A percentile compares a stretch with the other conserved stretches of the same genome.
These are phyloP conservation scores for Cherax destructor DNA, from an alignment of 1,140 invertebrate genomes.

Conservation along the genomic window DNA sequence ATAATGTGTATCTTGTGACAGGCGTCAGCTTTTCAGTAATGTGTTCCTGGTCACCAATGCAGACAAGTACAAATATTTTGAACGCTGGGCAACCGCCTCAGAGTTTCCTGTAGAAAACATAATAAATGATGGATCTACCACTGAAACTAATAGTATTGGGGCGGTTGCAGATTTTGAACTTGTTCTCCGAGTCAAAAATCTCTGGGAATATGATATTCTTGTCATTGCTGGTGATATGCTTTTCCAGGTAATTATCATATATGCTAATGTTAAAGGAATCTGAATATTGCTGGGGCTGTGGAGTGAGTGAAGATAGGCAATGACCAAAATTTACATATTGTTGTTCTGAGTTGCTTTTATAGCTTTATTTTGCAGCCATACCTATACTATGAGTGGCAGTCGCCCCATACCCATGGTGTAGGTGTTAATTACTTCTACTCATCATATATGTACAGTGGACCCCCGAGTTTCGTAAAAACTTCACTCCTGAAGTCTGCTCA, in stretches of 20 bases:
- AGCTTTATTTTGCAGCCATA: too few species aligned
- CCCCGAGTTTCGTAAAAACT: too few species aligned
- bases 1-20: conserved; percentile 38
- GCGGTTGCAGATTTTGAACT: conserved; percentile 73
- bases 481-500: too few species aligned
- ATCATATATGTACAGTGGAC: too few species aligned
- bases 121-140: conserved; percentile 74
- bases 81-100: conserved; percentile 74
- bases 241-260: conserved; percentile 71
- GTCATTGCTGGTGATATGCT: conserved; percentile 74
- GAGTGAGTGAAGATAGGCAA: too few species aligned
- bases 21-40: conserved; percentile 73
- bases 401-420: too few species aligned
- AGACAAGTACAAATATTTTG: conserved; percentile 75
- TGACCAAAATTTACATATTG: too few species aligned
- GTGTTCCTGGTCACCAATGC: conserved; percentile 74
- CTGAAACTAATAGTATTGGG: conserved; percentile 72
- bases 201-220: conserved; percentile 72
- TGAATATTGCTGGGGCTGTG: neutral
- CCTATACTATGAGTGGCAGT: too few species aligned
- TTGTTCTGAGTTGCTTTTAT: too few species aligned
- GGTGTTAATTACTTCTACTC: too few species aligned
- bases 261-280: neutral
- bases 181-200: conserved; percentile 71
- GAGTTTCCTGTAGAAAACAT: conserved; percentile 74